A percentile compares a stretch with the other conserved stretches of the same genome.
phyloP scores from a whole-genome alignment of 92 coral and sea anemone genomes.

The Metridium senile region DNA sequence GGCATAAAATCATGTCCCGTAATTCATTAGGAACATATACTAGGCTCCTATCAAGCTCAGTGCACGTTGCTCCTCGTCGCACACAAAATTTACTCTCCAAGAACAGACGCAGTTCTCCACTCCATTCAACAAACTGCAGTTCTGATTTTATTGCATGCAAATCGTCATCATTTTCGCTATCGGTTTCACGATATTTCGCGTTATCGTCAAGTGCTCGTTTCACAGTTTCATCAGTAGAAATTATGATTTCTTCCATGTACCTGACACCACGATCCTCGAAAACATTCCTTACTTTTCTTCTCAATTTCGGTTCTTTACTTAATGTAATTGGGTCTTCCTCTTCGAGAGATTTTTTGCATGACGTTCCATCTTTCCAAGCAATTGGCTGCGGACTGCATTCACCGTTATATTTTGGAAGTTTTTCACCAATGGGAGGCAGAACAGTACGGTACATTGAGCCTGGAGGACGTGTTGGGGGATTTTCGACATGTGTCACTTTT shows the following conservation, averaged over 20 bases:
- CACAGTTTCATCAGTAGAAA: not conserved
- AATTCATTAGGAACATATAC: not conserved
- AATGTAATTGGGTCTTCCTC: too few species aligned
- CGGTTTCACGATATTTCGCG: too few species aligned
- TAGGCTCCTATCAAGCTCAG: not conserved
- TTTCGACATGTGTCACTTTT: not conserved
- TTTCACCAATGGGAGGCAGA: not conserved
- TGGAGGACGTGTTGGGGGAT: not conserved
- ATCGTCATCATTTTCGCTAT: not conserved
- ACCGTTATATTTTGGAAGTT: not conserved
- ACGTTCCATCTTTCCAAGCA: not conserved
- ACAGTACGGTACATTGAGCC: not conserved
- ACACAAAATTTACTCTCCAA: not conserved
- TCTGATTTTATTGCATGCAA: not conserved
- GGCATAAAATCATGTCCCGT: not conserved
- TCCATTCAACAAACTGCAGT: conserved; percentile 4
- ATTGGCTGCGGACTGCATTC: too few species aligned
- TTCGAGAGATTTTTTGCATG: not conserved
- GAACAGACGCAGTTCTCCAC: not conserved
- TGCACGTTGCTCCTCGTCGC: not conserved
- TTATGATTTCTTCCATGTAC: not conserved
- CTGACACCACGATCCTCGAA: too few species aligned
- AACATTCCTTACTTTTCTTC: too few species aligned
- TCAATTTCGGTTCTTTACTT: not conserved
- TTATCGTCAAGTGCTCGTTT: too few species aligned